A percentile compares a stretch with the other conserved stretches of the same genome.
phyloP scores from a whole-genome alignment of 2,113 vertebrate genomes.

The Syrrhaptes paradoxus region DNA sequence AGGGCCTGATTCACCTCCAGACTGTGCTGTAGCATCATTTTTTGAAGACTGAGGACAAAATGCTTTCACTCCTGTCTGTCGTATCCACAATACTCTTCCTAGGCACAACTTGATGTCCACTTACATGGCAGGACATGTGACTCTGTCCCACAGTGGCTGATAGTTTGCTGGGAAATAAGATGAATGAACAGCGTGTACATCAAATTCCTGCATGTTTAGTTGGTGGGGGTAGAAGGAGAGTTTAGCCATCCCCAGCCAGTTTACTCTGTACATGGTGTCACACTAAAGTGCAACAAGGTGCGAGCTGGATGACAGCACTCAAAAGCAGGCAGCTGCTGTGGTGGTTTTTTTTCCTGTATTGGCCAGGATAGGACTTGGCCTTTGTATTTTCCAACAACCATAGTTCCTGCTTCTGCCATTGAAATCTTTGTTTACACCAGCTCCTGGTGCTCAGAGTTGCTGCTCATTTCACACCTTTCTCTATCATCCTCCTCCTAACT shows the following conservation, averaged over 20 bases:
- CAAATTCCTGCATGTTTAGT: neutral
- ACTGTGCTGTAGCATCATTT: neutral
- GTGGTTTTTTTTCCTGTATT: neutral
- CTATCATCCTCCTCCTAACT: neutral
- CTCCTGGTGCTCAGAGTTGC: fast-evolving
- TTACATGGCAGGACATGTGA: neutral
- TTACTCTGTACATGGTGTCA: neutral
- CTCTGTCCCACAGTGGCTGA: neutral
- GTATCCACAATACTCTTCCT: neutral
- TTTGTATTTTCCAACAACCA: neutral
- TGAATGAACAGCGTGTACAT: neutral
- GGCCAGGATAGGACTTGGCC: neutral
- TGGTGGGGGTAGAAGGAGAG: neutral
- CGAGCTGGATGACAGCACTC: neutral
- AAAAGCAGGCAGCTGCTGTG: neutral
- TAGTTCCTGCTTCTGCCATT: neutral
- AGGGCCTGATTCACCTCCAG: neutral
- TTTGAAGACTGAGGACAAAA: neutral
- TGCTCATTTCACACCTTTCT: neutral
- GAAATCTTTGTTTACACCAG: neutral
- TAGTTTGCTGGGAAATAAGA: neutral
- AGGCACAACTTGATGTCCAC: neutral
- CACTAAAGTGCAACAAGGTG: neutral
- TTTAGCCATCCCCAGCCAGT: neutral
- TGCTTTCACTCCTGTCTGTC: neutral